Evolutionary conservation across 2,797 vertebrate species (phyloP), one percentile per base, ranked within the genome.

Genomic region (Lutjanus campechanus): DNA sequence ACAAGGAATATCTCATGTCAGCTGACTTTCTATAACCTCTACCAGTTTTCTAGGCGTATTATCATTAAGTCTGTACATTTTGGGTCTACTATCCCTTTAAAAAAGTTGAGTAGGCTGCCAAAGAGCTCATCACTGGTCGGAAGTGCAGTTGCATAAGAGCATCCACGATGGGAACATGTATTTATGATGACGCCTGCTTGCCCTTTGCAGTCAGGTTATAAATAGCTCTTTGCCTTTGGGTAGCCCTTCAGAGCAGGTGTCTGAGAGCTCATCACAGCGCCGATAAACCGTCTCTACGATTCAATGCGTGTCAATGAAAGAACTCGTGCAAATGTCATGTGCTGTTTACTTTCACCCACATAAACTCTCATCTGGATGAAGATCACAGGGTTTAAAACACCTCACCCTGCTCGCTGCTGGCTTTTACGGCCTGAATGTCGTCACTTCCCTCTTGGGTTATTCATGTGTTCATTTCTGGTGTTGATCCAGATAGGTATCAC

Each of bases 161-260:
- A 59, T 86, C 77, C 56, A 69, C 1, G 78, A 73, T 79, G 77
- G 64, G 69, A 76, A 75, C 86, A 72, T 74, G 77, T 66, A 84
- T 83, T 83, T 85, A 82, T 84, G 83, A 91, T 79, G 85, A 88
- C 47, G 51, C 62, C 81, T 12, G 60, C 36, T 65, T 76, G 72
- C 58, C 91, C 85, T 92, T 90, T 88, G 58, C 63, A 68, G 83
- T 9, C 63, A 3, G 79, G 70, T 74, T 92, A 91, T 90, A 85
- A 92, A 94, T 90, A 94, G 78, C 66, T 64, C 36, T 5, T 8
- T 50, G 75, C 66, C 77, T 58, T 69, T 78, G 76, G 83, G 49
- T 49, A 55, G 47, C 69, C 69, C 68, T 69, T 61, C 54, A n/a
- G 65, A 88, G 88, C 79, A 85, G 91, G 88, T 89, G 91, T 63